Percentiles rank a stretch among this genome's conserved stretches.
Conservation (phyloP, 2,888 invertebrate species). For the Eupeodes luniger region DNA sequence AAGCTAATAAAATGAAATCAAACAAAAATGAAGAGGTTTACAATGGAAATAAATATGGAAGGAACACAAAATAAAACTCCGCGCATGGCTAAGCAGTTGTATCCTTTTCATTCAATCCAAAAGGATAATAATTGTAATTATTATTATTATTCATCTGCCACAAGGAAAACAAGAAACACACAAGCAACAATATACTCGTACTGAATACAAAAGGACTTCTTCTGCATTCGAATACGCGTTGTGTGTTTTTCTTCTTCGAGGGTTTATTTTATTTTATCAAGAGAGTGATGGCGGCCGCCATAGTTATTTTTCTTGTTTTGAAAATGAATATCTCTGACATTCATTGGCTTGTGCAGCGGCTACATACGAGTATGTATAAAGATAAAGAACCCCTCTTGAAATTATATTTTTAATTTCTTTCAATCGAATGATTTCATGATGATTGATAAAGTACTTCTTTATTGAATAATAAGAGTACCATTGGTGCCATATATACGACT, state of each 20-base stretch:
- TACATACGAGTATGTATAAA: background rate
- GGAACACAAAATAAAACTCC: constrained; percentile 77
- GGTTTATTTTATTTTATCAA: constrained; percentile 19
- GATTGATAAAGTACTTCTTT: constrained; percentile 77
- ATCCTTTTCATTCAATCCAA: constrained; percentile 69
- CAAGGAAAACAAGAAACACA: constrained; percentile 65
- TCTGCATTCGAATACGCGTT: constrained; percentile 7
- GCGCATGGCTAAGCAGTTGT: constrained; percentile 78
- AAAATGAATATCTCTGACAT: constrained; percentile 36
- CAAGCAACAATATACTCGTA: constrained; percentile 6
- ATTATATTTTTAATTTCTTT: constrained; percentile 67
- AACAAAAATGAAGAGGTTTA: constrained; percentile 40
- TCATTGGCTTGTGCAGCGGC: constrained; percentile 46
- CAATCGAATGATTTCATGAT: constrained; percentile 76
- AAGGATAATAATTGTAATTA: constrained; percentile 75
- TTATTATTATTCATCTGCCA: constrained; percentile 75
- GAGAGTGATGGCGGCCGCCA: constrained; percentile 63
- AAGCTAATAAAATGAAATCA: constrained; percentile 58
- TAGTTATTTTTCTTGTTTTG: constrained; percentile 35
- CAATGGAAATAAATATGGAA: constrained; percentile 52
- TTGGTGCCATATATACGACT: constrained; percentile 15
- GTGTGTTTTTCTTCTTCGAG: constrained; percentile 28
- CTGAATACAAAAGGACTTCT: constrained; percentile 34
- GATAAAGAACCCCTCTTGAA: constrained; percentile 45
- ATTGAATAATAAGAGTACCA: constrained; percentile 70